Evolutionary conservation across 2,888 invertebrate genomes (phyloP), one percentile per base, ranked within the genome.

Genomic region (Xestia sexstrigata): DNA sequence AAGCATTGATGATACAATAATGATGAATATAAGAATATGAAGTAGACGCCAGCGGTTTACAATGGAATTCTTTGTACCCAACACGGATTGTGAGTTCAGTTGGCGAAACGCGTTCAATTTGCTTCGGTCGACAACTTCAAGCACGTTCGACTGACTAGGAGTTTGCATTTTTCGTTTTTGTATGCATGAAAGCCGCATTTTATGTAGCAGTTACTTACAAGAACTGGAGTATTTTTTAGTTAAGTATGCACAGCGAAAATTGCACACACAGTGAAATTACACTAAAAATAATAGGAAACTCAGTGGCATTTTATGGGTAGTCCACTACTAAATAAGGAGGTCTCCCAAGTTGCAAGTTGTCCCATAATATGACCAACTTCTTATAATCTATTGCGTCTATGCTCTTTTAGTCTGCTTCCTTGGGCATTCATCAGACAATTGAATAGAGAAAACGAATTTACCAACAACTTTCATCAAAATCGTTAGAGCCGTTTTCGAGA

Each of bases 21-120:
- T 35, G 35, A 35, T 30, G 30, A 62, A 77, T 67, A 78, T 82
- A 69, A 20, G 62, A 79, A 81, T 79, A 68, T 55, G 79, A 52
- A 75, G 15, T 68, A 42, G 20, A 47, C 23, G 42, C 17, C 26
- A 58, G 23, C 5, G 9, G 30, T 49, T 69, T 45, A 82, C 79
- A 82, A 82, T 80, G 20, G 58, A 65, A 80, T 80, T 77, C 82
- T 60, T 9, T 82, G 82, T 60, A 77, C 77, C 78, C 52, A 76
- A 80, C 20, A 70, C 13, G 69, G 79, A 45, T 42, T 47, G 47
- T n/a, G 0, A 15, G 39, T 39, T 52, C 35, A 20, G 15, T 73
- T 26, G 35, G 55, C 30, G 49, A 82, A 79, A 76, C 65, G 42
- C 35, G 60, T 30, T 60, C 58, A 60, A 66, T 58, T 79, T 35